Conservation (phyloP, 2,113 vertebrate species). For the Microtus richardsoni region DNA sequence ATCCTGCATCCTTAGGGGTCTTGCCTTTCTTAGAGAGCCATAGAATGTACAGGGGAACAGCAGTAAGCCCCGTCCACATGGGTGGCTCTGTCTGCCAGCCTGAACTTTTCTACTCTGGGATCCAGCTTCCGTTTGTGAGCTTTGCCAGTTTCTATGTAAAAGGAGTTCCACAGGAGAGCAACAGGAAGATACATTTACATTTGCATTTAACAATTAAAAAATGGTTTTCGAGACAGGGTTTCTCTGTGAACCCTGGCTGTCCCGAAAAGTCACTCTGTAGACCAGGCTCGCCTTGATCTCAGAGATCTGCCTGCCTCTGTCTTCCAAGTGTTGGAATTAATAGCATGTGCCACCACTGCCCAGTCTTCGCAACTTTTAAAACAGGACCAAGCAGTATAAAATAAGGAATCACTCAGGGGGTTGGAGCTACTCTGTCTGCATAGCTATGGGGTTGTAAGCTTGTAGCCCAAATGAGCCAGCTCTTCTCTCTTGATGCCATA, state of each 20-base stretch:
- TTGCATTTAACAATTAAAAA: background rate
- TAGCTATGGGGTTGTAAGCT: background rate
- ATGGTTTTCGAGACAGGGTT: background rate
- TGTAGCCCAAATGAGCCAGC: background rate
- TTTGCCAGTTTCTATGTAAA: background rate
- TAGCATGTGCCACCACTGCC: background rate
- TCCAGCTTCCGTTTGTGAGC: background rate
- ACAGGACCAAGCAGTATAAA: background rate
- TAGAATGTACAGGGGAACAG: background rate
- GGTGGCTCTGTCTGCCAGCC: background rate
- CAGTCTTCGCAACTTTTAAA: background rate
- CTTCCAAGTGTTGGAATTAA: background rate
- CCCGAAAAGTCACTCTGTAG: background rate
- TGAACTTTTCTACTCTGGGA: background rate
- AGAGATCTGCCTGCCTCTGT: background rate
- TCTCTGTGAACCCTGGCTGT: background rate
- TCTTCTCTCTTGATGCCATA: background rate
- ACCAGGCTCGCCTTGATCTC: background rate
- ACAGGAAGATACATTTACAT: background rate
- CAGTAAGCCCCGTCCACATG: fast-evolving
- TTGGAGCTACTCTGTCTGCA: background rate
- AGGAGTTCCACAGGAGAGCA: background rate
- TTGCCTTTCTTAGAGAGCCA: background rate
- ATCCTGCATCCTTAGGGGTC: background rate
- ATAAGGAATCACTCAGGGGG: background rate